phyloP scores from a whole-genome alignment of 1,140 invertebrate genomes.

The Mya arenaria region DNA sequence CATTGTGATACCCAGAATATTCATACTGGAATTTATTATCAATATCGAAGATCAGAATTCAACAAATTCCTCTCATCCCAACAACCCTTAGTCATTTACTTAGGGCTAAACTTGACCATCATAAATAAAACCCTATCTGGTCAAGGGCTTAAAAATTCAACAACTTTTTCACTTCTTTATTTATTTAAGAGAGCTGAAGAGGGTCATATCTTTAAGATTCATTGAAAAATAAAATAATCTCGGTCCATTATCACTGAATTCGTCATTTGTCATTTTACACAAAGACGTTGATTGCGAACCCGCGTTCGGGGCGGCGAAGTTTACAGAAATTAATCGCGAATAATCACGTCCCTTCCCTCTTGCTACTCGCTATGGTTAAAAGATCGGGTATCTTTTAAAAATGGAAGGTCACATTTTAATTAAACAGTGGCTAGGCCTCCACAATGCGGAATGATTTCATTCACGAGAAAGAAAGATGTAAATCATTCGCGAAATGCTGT shows the following conservation, averaged over 20 bases:
- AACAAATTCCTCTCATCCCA: too few relatives aligned
- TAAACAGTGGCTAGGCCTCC: conserved; percentile 44
- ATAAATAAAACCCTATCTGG: conserved; percentile 39
- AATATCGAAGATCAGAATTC: too few relatives aligned
- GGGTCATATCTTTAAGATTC: conserved; percentile 50
- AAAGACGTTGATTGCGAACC: conserved; percentile 56
- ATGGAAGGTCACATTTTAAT: conserved; percentile 60
- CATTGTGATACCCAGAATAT: too few relatives aligned
- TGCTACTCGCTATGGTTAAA: conserved; percentile 21
- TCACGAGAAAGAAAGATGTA: conserved; percentile 47
- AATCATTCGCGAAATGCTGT: conserved; percentile 58
- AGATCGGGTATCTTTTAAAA: conserved; percentile 49
- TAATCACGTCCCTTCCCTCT: conserved; percentile 56
- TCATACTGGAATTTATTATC: too few relatives aligned
- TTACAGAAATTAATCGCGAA: conserved; percentile 57
- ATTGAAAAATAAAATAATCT: conserved; percentile 57
- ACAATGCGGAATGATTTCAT: conserved; percentile 41
- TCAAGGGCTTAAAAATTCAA: conserved; percentile 47
- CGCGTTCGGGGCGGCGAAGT: conserved; percentile 54
- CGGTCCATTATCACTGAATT: conserved; percentile 48
- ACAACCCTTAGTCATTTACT: neutral
- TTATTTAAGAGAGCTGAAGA: conserved; percentile 40
- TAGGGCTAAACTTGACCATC: conserved; percentile 16
- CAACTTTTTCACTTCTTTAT: conserved; percentile 47
- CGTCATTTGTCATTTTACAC: conserved; percentile 55